phyloP scores from a whole-genome alignment of 2,113 vertebrate genomes.

The Antechinus stuartii region DNA sequence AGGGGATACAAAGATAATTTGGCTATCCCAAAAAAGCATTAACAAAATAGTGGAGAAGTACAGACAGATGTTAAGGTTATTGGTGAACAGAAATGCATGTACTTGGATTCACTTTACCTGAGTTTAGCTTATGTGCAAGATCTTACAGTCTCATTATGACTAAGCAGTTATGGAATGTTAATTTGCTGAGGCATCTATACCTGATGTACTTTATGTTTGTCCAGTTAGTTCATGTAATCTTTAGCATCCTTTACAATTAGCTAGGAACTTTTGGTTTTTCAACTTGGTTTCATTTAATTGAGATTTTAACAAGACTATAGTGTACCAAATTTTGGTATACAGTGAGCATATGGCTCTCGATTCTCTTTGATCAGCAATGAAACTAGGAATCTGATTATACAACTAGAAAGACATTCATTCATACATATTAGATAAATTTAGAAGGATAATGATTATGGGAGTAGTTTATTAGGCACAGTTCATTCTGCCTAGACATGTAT shows the following conservation, averaged over 20 bases:
- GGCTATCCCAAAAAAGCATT: conserved; percentile 76
- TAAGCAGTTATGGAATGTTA: conserved; percentile 75
- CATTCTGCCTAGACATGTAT: background rate
- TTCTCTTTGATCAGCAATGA: conserved; percentile 66
- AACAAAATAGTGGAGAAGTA: conserved; percentile 76
- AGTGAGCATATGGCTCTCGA: conserved; percentile 53
- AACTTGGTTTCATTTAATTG: conserved; percentile 66
- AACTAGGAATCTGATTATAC: conserved; percentile 30
- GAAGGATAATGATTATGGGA: background rate
- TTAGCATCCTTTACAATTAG: background rate
- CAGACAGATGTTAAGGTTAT: conserved; percentile 84
- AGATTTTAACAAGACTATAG: conserved; percentile 65
- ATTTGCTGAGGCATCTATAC: conserved; percentile 78
- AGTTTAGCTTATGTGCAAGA: conserved; percentile 72
- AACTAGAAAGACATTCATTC: conserved; percentile 42
- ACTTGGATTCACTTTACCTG: conserved; percentile 80
- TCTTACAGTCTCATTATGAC: conserved; percentile 73
- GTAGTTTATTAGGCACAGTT: conserved; percentile 32
- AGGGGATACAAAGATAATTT: conserved; percentile 78
- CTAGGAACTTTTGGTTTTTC: conserved; percentile 60
- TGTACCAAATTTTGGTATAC: conserved; percentile 66
- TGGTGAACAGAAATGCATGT: conserved; percentile 77
- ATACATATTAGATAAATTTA: background rate
- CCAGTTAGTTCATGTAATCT: conserved; percentile 66
- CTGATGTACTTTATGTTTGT: conserved; percentile 77